Conservation (phyloP, 2,113 vertebrate species). For the Dicentrarchus labrax region DNA sequence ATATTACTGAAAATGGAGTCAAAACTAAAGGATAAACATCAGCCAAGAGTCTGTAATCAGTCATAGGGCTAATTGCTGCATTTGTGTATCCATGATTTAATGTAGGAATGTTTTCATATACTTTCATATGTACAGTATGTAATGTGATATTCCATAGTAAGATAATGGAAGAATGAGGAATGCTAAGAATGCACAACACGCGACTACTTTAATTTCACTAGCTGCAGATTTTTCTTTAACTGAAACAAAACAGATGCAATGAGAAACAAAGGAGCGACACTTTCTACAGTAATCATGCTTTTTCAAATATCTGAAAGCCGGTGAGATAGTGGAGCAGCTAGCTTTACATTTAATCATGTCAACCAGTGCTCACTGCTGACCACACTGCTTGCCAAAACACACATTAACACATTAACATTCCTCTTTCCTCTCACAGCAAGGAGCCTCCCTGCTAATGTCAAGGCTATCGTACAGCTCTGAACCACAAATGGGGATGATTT, state of each 20-base stretch:
- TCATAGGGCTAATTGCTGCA: neutral
- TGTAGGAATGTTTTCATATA: neutral
- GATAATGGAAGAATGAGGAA: neutral
- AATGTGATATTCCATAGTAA: neutral
- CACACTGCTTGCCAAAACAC: conserved; percentile 66
- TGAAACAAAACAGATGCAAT: conserved; percentile 10
- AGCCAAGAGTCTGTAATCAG: too few species aligned
- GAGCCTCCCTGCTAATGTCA: conserved; percentile 49
- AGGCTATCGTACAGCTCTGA: conserved; percentile 1
- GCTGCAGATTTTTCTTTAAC: conserved; percentile 6
- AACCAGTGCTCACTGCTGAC: conserved; percentile 51
- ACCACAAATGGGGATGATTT: conserved; percentile 12
- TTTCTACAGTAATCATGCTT: neutral
- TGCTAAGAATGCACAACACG: conserved; percentile 7
- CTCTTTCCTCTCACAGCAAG: conserved; percentile 41
- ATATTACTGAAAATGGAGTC: neutral
- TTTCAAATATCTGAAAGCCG: neutral
- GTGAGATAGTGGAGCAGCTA: conserved; percentile 10
- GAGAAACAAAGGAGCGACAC: neutral
- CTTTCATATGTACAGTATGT: neutral
- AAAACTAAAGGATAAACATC: neutral
- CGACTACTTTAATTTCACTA: neutral
- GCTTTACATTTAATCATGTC: conserved; percentile 60
- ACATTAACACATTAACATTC: conserved; percentile 75
- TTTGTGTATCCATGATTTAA: neutral